Evolutionary conservation across 2,888 invertebrate species (phyloP), one percentile per base, ranked within the genome.

Genomic region (Ferdinandea cuprea): DNA sequence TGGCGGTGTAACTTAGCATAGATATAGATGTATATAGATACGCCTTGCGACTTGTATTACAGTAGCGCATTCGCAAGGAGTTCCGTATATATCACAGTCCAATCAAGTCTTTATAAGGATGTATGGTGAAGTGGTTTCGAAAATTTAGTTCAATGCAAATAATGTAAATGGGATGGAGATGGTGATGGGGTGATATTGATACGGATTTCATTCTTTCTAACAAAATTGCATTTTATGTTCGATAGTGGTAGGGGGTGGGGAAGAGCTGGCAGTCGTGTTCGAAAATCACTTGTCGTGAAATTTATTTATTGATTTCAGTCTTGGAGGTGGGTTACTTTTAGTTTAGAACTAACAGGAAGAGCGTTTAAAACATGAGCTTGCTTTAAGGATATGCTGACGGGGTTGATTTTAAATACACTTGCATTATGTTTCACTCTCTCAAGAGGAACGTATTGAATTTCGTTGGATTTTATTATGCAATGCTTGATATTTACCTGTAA

Each of bases 121-220:
- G 19, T 28, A 17, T n/a, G 44, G 46, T 46, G 28, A 25, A 30
- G 48, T 66, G 52, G 25, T 30, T 52, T 19, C 5, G 35, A 9
- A 56, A 56, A 37, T 59, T 52, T 40, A 54, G 61, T 61, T 19
- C 46, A 54, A 65, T 73, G 54, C 35, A 76, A 69, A 69, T 54
- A 59, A 17, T 30, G 61, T 42, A 30, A n/a, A 9, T 6, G 52
- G n/a, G 32, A 9, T 9, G n/a, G n/a, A n/a, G 9, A 0, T 13
- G 9, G 40, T 11, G 11, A 6, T 19, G 11, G 4, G 11, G 76
- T 25, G 42, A 35, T 54, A 76, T 76, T 63, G 69, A 71, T 63
- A 63, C 30, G 35, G 46, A 69, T 69, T 69, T 69, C 69, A 69
- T 69, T 69, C 19, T 59, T 52, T 50, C 17, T 21, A 52, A 68